These are phyloP conservation scores for Apocrypta bakeri DNA, from an alignment of 1,140 invertebrate species.

Conservation along the genomic window DNA sequence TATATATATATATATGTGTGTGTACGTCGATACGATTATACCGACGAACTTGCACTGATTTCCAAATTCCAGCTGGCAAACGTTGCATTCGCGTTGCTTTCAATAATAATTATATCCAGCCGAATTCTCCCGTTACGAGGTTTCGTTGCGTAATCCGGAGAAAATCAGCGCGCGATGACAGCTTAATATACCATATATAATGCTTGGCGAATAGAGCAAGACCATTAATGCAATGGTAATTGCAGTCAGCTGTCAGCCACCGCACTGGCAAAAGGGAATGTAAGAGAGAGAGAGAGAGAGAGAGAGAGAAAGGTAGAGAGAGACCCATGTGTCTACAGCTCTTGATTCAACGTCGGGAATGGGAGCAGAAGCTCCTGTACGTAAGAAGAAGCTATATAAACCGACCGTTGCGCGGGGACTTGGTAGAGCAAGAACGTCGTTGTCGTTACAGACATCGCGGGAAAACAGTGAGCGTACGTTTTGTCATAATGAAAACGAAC, in stretches of 20 bases:
- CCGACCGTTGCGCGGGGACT: background rate
- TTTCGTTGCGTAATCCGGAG: too few relatives aligned
- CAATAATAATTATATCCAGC: too few relatives aligned
- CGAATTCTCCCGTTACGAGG: too few relatives aligned
- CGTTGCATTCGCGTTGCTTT: too few relatives aligned
- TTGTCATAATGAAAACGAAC: conserved; percentile 25
- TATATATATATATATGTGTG: too few relatives aligned
- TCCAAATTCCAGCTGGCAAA: too few relatives aligned
- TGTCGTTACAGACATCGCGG: background rate
- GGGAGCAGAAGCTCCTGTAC: background rate
- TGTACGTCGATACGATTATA: too few relatives aligned
- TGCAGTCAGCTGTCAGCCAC: background rate
- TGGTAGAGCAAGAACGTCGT: conserved; percentile 10
- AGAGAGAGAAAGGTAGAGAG: too few relatives aligned
- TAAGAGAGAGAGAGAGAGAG: background rate
- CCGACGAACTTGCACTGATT: too few relatives aligned
- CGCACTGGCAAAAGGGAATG: background rate
- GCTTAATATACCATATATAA: background rate
- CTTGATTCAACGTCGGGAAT: conserved; percentile 15
- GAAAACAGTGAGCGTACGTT: conserved; percentile 26
- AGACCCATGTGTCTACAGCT: background rate
- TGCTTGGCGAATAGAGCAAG: background rate
- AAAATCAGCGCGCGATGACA: background rate
- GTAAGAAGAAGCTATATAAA: background rate
- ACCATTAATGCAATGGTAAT: background rate